Conservation (phyloP, 1,140 invertebrate genomes). For the Ephestia elutella region DNA sequence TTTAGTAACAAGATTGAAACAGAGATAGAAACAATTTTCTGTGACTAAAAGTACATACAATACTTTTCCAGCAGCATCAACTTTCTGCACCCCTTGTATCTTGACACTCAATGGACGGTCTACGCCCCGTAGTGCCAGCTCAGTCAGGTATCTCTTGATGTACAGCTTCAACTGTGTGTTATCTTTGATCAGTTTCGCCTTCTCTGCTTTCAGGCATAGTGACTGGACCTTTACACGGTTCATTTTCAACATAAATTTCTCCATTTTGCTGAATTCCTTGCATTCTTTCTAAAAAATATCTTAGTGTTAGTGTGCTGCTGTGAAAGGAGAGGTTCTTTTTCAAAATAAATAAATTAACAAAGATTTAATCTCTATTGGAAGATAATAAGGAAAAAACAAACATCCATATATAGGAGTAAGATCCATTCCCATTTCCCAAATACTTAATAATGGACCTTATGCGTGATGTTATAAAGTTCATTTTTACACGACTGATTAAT, state of each 20-base stretch:
- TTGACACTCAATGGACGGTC: conserved; percentile 54
- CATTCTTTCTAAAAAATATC: conserved; percentile 52
- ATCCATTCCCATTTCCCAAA: too few relatives aligned
- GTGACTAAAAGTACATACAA: conserved; percentile 27
- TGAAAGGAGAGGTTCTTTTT: too few relatives aligned
- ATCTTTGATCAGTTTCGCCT: conserved; percentile 56
- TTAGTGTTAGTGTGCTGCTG: too few relatives aligned
- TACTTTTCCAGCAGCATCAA: conserved; percentile 31
- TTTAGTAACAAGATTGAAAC: too few relatives aligned
- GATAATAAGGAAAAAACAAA: too few relatives aligned
- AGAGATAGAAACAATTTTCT: not conserved
- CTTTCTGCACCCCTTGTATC: conserved; percentile 41
- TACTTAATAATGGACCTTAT: too few relatives aligned
- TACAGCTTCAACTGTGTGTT: conserved; percentile 66
- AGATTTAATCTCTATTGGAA: too few relatives aligned
- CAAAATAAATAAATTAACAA: not conserved
- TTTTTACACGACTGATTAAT: too few relatives aligned
- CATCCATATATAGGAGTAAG: too few relatives aligned
- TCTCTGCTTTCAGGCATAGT: conserved; percentile 57
- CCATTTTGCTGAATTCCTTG: conserved; percentile 62
- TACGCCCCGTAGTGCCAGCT: conserved; percentile 57
- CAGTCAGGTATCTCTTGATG: conserved; percentile 66
- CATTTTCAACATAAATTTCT: conserved; percentile 66
- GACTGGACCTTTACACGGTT: conserved; percentile 62
- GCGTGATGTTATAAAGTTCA: too few relatives aligned